Conservation (phyloP, 2,797 vertebrate species). For the Gymnothorax reevesii region DNA sequence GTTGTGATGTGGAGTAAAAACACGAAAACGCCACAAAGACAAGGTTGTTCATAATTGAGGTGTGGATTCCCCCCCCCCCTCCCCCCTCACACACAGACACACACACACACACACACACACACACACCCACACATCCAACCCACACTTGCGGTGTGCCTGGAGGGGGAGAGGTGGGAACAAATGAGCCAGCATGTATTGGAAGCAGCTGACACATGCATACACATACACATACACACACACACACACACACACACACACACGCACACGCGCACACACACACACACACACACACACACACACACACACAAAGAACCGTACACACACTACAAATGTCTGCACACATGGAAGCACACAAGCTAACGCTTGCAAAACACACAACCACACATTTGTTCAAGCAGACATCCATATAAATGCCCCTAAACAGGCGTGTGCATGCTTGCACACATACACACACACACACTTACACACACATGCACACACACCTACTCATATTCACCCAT, state of each 20-base stretch:
- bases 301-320: too few species aligned
- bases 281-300: background rate
- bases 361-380: too few species aligned
- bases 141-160: background rate
- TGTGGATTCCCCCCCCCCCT: background rate
- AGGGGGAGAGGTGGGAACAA: background rate
- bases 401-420: too few species aligned
- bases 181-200: background rate
- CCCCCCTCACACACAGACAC: too few species aligned
- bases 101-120: too few species aligned
- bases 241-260: too few species aligned
- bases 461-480: too few species aligned
- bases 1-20: constrained; percentile 1
- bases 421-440: too few species aligned
- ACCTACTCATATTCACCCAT: too few species aligned
- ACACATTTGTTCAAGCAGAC: too few species aligned
- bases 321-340: too few species aligned
- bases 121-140: background rate
- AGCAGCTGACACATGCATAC: background rate
- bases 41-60: background rate
- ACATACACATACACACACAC: background rate
- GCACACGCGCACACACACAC: background rate
- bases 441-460: too few species aligned
- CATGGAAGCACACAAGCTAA: background rate
- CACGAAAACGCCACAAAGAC: background rate